Evolutionary conservation across 2,797 vertebrate genomes (phyloP).

Genomic region (Botia almorhae): DNA sequence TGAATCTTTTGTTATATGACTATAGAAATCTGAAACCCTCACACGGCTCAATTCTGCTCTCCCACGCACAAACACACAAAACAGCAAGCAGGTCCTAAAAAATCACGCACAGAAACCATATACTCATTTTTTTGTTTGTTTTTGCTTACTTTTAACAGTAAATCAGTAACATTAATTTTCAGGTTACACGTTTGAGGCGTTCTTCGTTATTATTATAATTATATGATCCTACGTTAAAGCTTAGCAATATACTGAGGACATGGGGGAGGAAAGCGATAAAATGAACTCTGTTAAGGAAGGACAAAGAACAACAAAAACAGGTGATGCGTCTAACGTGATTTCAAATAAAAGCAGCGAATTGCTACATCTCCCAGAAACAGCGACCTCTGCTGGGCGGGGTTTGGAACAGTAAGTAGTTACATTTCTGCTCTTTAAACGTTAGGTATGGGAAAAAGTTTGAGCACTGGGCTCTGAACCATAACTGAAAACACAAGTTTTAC

Average conservation of each 20-base stretch:
- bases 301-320: slow-evolving; percentile 56
- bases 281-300: slow-evolving; percentile 74
- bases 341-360: slow-evolving; percentile 73
- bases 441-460: slow-evolving; percentile 55
- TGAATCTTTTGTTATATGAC: slow-evolving; percentile 80
- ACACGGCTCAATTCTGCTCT: slow-evolving; percentile 79
- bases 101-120: slow-evolving; percentile 83
- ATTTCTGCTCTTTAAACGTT: slow-evolving; percentile 62
- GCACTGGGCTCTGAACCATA: slow-evolving; percentile 62
- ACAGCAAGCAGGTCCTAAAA: slow-evolving; percentile 78
- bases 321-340: slow-evolving; percentile 71
- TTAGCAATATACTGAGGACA: slow-evolving; percentile 83
- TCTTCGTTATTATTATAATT: slow-evolving; percentile 77
- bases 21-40: slow-evolving; percentile 86
- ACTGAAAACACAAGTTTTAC: slow-evolving; percentile 60
- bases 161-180: slow-evolving; percentile 84
- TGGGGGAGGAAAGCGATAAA: slow-evolving; percentile 71
- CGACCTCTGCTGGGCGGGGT: slow-evolving; percentile 71
- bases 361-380: slow-evolving; percentile 78
- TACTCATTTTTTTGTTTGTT: slow-evolving; percentile 76
- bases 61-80: slow-evolving; percentile 72
- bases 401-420: slow-evolving; percentile 79
- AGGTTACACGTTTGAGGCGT: slow-evolving; percentile 87
- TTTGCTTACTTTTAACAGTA: slow-evolving; percentile 81
- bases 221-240: slow-evolving; percentile 90